Conservation (phyloP, 2,113 vertebrate species). For the Turnix velox region DNA sequence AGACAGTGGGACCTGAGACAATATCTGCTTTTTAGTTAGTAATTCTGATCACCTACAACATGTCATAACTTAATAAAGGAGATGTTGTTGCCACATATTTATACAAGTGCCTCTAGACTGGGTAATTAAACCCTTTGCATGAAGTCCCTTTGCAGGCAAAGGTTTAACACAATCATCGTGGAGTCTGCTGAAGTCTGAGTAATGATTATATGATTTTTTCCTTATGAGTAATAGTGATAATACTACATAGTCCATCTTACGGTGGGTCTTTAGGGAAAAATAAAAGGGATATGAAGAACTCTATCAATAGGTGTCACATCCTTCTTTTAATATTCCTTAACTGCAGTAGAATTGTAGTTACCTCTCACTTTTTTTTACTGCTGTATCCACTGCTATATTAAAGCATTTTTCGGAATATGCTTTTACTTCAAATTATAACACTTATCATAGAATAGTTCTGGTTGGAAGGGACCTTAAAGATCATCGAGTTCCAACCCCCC, state of each 20-base stretch:
- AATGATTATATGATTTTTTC: background rate
- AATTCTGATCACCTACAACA: background rate
- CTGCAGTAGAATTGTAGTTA: background rate
- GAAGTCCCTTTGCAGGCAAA: background rate
- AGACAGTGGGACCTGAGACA: background rate
- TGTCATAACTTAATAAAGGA: background rate
- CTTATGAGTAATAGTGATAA: background rate
- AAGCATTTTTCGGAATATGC: background rate
- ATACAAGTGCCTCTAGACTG: background rate
- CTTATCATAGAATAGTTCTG: too few relatives aligned
- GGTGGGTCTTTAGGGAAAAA: background rate
- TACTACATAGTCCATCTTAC: background rate
- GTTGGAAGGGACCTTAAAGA: too few relatives aligned
- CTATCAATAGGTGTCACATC: background rate
- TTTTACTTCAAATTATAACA: background rate
- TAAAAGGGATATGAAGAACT: background rate
- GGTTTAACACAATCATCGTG: background rate
- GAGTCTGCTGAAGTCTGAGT: background rate
- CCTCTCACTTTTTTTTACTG: background rate
- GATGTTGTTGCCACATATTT: background rate
- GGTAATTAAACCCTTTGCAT: background rate
- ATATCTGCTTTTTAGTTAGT: background rate
- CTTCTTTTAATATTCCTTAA: background rate
- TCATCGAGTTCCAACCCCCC: too few relatives aligned
- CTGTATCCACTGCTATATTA: background rate